These are phyloP conservation scores for Paradisaea rubra DNA, from an alignment of 2,113 vertebrate species.

Conservation along the genomic window DNA sequence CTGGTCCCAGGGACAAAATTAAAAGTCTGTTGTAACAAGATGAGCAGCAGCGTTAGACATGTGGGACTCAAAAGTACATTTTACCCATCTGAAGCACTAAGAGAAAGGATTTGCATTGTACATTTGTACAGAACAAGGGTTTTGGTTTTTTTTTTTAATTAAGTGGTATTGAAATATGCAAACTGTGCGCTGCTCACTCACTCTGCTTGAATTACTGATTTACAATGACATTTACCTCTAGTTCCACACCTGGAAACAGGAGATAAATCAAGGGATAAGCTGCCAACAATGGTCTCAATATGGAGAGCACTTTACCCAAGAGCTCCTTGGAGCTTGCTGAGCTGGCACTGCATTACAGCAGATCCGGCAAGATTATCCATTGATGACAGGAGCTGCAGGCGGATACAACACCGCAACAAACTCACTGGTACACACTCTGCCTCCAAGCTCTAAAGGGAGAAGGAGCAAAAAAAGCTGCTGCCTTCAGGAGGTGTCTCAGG, in stretches of 20 bases:
- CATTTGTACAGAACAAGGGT: neutral
- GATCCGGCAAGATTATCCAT: neutral
- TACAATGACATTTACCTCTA: constrained; percentile 42
- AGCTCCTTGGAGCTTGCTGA: constrained; percentile 27
- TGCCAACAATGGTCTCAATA: neutral
- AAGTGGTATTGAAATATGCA: constrained; percentile 29
- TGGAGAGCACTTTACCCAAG: constrained; percentile 10
- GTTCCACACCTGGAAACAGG: constrained; percentile 55
- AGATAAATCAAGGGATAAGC: constrained; percentile 60
- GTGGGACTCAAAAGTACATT: constrained; percentile 22
- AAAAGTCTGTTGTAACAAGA: constrained; percentile 5
- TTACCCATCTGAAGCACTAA: neutral
- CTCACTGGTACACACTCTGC: neutral
- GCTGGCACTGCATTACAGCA: constrained; percentile 12
- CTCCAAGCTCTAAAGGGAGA: neutral
- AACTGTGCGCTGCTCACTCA: neutral
- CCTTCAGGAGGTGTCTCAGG: neutral
- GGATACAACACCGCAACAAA: neutral
- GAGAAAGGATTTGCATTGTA: neutral
- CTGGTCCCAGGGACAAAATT: neutral
- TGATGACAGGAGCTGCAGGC: constrained; percentile 6
- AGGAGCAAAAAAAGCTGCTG: neutral
- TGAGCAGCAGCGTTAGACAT: neutral
- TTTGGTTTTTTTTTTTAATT: neutral
- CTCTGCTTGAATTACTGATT: constrained; percentile 49